Conservation (phyloP, 2,888 invertebrate species). For the Drosophila infuscata region DNA sequence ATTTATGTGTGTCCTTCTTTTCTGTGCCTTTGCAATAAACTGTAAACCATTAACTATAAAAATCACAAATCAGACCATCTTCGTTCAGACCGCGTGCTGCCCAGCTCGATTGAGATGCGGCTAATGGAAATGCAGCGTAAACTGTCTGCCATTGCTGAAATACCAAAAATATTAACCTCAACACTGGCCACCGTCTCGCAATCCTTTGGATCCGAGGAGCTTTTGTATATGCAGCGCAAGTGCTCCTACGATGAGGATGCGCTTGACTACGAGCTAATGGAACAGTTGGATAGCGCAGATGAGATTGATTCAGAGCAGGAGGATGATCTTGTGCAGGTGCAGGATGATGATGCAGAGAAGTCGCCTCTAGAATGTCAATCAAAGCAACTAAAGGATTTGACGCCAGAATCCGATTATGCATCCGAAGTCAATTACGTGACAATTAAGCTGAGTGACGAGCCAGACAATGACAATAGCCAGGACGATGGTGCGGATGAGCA, state of each 20-base stretch:
- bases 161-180: constrained; percentile 83
- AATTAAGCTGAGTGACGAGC: constrained; percentile 60
- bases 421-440: constrained; percentile 80
- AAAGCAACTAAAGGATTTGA: constrained; percentile 72
- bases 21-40: constrained; percentile 54
- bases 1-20: constrained; percentile 13
- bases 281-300: constrained; percentile 52
- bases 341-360: constrained; percentile 34
- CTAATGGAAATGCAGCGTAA: constrained; percentile 84
- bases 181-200: constrained; percentile 84
- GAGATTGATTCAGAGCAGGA: constrained; percentile 11
- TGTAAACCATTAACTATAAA: constrained; percentile 14
- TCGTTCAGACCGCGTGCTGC: constrained; percentile 53
- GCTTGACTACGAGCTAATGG: constrained; percentile 75
- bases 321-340: constrained; percentile 47
- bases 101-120: constrained; percentile 82
- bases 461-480: constrained; percentile 41
- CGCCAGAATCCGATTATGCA: constrained; percentile 84
- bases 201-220: constrained; percentile 77
- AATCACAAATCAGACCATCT: constrained; percentile 21
- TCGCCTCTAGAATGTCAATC: constrained; percentile 40
- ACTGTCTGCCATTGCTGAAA: constrained; percentile 84
- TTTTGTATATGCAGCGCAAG: constrained; percentile 64
- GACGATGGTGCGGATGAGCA: constrained; percentile 27
- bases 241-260: constrained; percentile 81